Base-by-base conservation (phyloP, 2,888 invertebrate genomes). In the Nematopogon swammerdamellus region DNA sequence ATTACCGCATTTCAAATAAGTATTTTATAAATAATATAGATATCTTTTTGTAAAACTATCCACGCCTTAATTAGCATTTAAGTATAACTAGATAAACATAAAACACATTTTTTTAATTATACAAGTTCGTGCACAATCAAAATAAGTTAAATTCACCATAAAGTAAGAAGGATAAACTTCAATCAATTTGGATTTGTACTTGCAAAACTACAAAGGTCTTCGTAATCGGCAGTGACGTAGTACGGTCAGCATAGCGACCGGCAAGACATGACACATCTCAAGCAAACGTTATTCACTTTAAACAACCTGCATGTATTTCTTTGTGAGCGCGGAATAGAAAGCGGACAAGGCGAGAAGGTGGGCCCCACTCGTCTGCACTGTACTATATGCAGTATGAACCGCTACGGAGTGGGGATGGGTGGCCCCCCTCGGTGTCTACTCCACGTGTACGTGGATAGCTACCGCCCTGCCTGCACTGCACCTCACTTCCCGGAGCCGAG, bases 161-260 rank as follows among this genome's bases (percentile, higher is more conserved):
- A 36, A 36, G 11, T 36, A 36, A 36, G 36, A 36, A 72, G 68
- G 74, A 76, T 72, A 76, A 75, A 75, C 74, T 69, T 76, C 76
- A 75, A 74, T 77, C 74, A 73, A 70, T 69, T 76, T 67, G 72
- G 74, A 76, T 77, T 79, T 79, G 77, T 79, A 79, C 77, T 79
- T 72, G 75, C 76, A 74, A 65, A 72, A 71, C 70, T 72, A 71
- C 70, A 19, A 17, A 46, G 68, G 66, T 70, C 67, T 64, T 65
- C 64, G 71, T 67, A 64, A 68, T 67, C 68, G 74, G 72, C 73
- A 70, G 70, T 74, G 70, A 70, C 62, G 25, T 25, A 4, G 25
- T 6, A 10, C 25, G 67, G 64, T 67, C 65, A 72, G 70, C 76
- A 77, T 77, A 77, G 76, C 77, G 69, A 75, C 76, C 70, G 77